A percentile compares a stretch with the other conserved stretches of the same genome.
phyloP scores from a whole-genome alignment of 2,888 invertebrate species.

The Blastobasis lacticolella region DNA sequence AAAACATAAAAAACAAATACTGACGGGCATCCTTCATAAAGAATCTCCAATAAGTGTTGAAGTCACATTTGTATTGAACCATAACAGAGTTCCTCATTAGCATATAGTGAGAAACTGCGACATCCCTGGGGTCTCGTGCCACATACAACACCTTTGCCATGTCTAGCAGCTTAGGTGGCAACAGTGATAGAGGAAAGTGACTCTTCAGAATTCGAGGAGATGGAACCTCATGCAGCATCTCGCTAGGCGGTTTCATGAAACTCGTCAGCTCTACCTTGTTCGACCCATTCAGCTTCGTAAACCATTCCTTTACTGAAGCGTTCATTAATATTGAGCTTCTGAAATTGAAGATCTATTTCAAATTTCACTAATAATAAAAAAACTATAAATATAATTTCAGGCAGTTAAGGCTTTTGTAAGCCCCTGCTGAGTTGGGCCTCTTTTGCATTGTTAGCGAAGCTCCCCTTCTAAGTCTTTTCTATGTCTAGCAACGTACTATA shows the following conservation, averaged over 20 bases:
- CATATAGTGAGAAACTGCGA: constrained; percentile 87
- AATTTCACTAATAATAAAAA: too few species aligned
- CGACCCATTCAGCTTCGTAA: constrained; percentile 63
- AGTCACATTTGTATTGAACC: constrained; percentile 80
- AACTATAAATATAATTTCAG: too few species aligned
- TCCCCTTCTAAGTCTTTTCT: too few species aligned
- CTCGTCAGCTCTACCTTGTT: constrained; percentile 74
- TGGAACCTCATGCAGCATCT: constrained; percentile 42
- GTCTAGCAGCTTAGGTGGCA: constrained; percentile 77
- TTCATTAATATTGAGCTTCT: constrained; percentile 77
- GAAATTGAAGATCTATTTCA: constrained; percentile 78
- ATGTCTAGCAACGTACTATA: neutral
- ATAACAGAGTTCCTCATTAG: constrained; percentile 81
- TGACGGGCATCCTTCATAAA: constrained; percentile 80
- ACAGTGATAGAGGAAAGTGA: constrained; percentile 83
- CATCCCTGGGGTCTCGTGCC: constrained; percentile 89
- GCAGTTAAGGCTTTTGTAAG: too few species aligned
- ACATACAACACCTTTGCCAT: constrained; percentile 82
- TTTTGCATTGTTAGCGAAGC: too few species aligned
- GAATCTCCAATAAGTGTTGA: constrained; percentile 80
- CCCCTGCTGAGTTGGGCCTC: too few species aligned
- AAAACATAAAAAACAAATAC: constrained; percentile 18
- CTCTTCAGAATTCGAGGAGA: constrained; percentile 69
- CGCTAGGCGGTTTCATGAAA: constrained; percentile 67
- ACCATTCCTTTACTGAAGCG: constrained; percentile 74